Base-by-base conservation (phyloP, 2,888 invertebrate genomes). In the Parascotia fuliginaria region DNA sequence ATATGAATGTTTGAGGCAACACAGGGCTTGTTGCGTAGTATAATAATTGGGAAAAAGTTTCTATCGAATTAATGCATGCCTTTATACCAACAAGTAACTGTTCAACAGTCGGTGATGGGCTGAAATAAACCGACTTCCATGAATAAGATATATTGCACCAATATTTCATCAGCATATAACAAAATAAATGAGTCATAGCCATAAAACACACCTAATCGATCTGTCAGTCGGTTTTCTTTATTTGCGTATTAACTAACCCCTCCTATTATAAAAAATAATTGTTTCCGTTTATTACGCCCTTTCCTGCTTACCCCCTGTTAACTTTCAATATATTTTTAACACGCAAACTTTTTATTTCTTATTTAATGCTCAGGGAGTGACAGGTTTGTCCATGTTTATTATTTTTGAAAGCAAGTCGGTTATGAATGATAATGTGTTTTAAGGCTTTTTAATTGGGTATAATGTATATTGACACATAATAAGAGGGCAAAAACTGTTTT, bases 281-380 rank as follows among this genome's bases (percentile, higher is more conserved):
- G 68, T 70, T 72, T 72, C 70, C 72, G 60, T 55, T 58, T 50
- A 42, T 45, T 34, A 45, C 60, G 51, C 63, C 60, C 70, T 58
- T 63, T 55, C 56, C 56, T 40, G 53, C 16, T 52, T 46, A 29
- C 47, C 60, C 56, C 42, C 60, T 53, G 59, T 62, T 60, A 56
- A 55, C 52, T 58, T 61, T 49, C 57, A 62, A 69, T 70, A 58
- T 36, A 55, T 46, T 55, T 51, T 45, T 32, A 52, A 53, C 70
- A 73, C 65, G 73, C 73, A 19, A 67, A 45, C 42, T 56, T 58
- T 58, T 57, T 46, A 45, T 51, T 54, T 53, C 53, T 48, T 50
- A 33, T 28, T 44, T 32, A 45, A 15, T 45, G n/a, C 41, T 44
- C 38, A 44, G 36, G 42, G 24, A 39, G 29, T 43, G 39, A 39